These are phyloP conservation scores for Drosophila biarmipes DNA, from an alignment of 1,140 invertebrate species.

Conservation along the genomic window DNA sequence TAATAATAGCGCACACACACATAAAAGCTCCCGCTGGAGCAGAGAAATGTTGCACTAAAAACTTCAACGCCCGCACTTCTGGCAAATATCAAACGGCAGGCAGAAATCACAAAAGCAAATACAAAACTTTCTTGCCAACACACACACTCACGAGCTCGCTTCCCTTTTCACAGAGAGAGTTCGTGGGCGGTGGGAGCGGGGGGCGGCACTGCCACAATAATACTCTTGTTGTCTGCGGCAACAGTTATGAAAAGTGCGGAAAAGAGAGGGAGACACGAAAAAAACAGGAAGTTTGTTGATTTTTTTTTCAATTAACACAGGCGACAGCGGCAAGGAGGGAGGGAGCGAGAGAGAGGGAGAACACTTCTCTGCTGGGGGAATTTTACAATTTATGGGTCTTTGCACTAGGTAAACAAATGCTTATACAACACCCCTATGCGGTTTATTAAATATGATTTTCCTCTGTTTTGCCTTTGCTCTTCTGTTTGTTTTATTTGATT, in stretches of 20 bases:
- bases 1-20: conserved; percentile 72
- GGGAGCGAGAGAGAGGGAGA: conserved; percentile 4
- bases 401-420: conserved; percentile 61
- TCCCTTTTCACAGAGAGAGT: conserved; percentile 13
- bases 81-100: conserved; percentile 71
- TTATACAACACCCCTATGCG: conserved; percentile 53
- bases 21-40: conserved; percentile 77
- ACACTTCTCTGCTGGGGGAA: conserved; percentile 43
- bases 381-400: conserved; percentile 59
- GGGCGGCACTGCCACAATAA: conserved; percentile 69
- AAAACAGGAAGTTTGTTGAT: conserved; percentile 74
- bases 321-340: conserved; percentile 7
- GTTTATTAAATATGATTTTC: conserved; percentile 67
- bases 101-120: conserved; percentile 67
- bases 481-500: neutral
- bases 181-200: conserved; percentile 5
- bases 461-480: neutral
- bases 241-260: conserved; percentile 61
- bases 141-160: conserved; percentile 22
- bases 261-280: conserved; percentile 29
- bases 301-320: conserved; percentile 68
- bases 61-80: conserved; percentile 76
- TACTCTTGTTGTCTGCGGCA: conserved; percentile 80
- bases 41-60: conserved; percentile 79
- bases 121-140: conserved; percentile 69